Evolutionary conservation across 1,140 invertebrate genomes (phyloP), one percentile per base, ranked within the genome.

Genomic region (Anoplophora glabripennis): DNA sequence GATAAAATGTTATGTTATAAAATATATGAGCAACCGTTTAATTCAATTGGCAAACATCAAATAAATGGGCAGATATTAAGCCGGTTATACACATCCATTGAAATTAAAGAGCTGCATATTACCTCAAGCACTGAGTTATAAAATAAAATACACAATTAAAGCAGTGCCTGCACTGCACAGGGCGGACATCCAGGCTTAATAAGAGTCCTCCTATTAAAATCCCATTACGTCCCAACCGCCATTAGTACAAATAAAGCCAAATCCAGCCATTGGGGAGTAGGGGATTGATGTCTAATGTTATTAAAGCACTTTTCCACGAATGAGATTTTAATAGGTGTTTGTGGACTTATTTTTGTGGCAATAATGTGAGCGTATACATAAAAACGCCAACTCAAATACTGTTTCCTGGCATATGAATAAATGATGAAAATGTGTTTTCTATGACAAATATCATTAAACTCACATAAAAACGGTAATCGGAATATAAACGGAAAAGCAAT

Each of bases 231-330:
- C 56, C 9, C 52, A 45, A 54, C 63, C 66, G 64, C 66, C 70
- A 71, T 71, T 70, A 71, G 63, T 51, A 56, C 53, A 58, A 69
- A 59, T 71, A 67, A 63, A 70, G 60, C 64, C 59, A 62, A 63
- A 49, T 47, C 46, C 60, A 53, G 61, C 56, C 70, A 64, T 66
- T 65, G 59, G 64, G 61, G 61, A 66, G 57, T 57, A 53, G 65
- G 54, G 59, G 61, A 57, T 66, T 57, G 61, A 64, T 64, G 65
- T 59, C 61, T 70, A 68, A 70, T 68, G 68, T 57, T 64, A 69
- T 70, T 64, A 64, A 63, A 55, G 55, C 59, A 62, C 59, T 59
- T 67, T 59, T 60, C 54, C 59, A 56, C 59, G 63, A 68, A 69
- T 65, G 65, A 57, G 61, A 65, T 64, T 63, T 66, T 71, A 71